Evolutionary conservation across 1,140 invertebrate genomes (phyloP), one percentile per base, ranked within the genome.

Genomic region (Pseudoatta argentina): DNA sequence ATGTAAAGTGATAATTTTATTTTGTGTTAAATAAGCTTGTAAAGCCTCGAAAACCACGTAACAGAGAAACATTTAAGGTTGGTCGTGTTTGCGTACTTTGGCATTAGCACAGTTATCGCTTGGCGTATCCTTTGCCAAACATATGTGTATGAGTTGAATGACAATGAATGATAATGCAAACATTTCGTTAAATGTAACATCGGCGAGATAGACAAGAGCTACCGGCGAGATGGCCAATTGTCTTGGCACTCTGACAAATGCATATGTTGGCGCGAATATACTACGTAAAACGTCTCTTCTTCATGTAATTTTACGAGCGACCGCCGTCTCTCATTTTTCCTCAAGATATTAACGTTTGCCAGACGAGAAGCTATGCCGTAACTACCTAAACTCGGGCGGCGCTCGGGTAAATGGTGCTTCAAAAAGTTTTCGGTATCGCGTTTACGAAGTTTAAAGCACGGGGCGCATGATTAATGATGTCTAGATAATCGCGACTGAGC

Each of bases 401-500:
- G 86, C 59, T 63, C 66, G 86, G 30, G 77, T 86, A 91, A 91
- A 91, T 81, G 89, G 79, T 69, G 87, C 34, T 91, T 88, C 76
- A 71, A 89, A 69, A 91, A 91, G 87, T 91, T 91, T 88, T 87
- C 55, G 85, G 73, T 85, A 79, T 57, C 75, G 72, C 71, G 73
- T 66, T 57, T 61, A 76, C 81, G 69, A 90, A 91, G 88, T 91
- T 91, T 88, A 91, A 91, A 88, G 75, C 88, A 18, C 55, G 55
- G 71, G 85, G 82, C 87, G 77, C 91, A 92, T 93, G 93, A 93
- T 93, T 93, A 92, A 93, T 93, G 93, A 92, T 79, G 87, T 86
- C 89, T 81, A 91, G 91, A 93, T 93, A 93, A 93, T 93, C 91
- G 92, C 90, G 64, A 73, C 86, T 88, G 86, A 91, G 91, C 91